phyloP scores from a whole-genome alignment of 2,888 invertebrate genomes.

The Agrotis ipsilon region DNA sequence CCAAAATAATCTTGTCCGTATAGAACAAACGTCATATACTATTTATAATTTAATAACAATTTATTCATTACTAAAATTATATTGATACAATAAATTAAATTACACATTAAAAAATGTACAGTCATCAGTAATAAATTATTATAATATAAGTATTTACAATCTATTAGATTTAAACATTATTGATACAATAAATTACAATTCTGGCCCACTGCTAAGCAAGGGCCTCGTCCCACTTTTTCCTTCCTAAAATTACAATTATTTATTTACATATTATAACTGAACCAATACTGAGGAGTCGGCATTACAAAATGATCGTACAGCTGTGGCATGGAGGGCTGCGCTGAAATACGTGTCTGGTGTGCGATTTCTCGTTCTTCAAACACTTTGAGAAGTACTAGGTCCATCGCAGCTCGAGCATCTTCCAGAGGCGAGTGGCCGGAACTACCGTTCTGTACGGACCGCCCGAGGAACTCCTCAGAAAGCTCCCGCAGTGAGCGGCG shows the following conservation, averaged over 20 bases:
- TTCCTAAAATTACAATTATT: no score
- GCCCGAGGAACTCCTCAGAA: slow-evolving; percentile 93
- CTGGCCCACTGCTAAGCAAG: no score
- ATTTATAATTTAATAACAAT: no score
- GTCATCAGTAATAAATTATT: slow-evolving; percentile 17
- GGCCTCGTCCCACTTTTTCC: no score
- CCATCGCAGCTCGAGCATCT: slow-evolving; percentile 97
- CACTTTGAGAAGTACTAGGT: slow-evolving; percentile 96
- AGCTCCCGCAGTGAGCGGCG: slow-evolving; percentile 96
- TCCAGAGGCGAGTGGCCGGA: slow-evolving; percentile 97
- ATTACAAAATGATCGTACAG: slow-evolving; percentile 87
- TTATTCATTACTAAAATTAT: no score
- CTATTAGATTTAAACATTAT: no score
- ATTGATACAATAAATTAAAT: no score
- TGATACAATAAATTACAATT: no score
- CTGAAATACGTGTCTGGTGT: slow-evolving; percentile 70
- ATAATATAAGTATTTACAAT: no score
- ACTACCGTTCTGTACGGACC: slow-evolving; percentile 94
- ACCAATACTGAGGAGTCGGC: slow-evolving; percentile 81
- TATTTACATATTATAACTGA: slow-evolving; percentile 45
- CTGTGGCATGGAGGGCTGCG: slow-evolving; percentile 80
- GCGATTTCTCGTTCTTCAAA: slow-evolving; percentile 76
- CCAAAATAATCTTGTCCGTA: slow-evolving; percentile 69
- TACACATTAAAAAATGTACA: no score
- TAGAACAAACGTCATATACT: slow-evolving; percentile 78